phyloP scores from a whole-genome alignment of 2,888 invertebrate genomes.

The Tetranychus truncatus region DNA sequence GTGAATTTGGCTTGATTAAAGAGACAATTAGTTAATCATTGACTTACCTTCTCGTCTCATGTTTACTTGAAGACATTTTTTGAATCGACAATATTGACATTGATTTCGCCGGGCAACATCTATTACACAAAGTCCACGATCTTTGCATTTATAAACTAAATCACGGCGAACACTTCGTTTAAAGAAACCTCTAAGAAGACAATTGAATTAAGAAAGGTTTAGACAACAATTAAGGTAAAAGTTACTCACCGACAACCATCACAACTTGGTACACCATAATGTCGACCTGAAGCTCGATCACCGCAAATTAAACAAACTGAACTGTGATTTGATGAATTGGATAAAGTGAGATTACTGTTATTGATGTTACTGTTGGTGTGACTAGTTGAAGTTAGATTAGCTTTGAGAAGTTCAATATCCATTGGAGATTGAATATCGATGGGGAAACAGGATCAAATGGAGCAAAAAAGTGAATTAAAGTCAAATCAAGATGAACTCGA shows the following conservation, averaged over 20 bases:
- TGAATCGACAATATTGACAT: slow-evolving; percentile 80
- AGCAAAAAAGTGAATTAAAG: too few relatives aligned
- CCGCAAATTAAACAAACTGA: slow-evolving; percentile 35
- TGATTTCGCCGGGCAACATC: slow-evolving; percentile 81
- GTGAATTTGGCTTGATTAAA: not conserved
- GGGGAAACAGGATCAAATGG: too few relatives aligned
- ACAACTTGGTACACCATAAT: slow-evolving; percentile 38
- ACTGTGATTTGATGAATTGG: not conserved
- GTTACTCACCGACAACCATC: slow-evolving; percentile 39
- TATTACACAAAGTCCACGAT: slow-evolving; percentile 64
- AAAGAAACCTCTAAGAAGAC: slow-evolving; percentile 51
- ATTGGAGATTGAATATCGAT: not conserved
- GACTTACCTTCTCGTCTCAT: slow-evolving; percentile 79
- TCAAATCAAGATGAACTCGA: not conserved
- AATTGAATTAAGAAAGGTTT: not conserved
- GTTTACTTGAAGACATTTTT: slow-evolving; percentile 68
- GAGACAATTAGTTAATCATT: not conserved
- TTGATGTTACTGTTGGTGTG: not conserved
- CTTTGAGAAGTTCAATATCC: not conserved
- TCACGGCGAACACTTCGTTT: slow-evolving; percentile 73
- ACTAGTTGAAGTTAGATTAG: not conserved
- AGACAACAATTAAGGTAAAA: not conserved
- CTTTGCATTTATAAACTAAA: slow-evolving; percentile 77
- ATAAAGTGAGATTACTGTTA: not conserved
- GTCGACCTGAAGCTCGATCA: slow-evolving; percentile 40